phyloP scores from a whole-genome alignment of 2,797 vertebrate genomes.

The Gobio occitaniae region DNA sequence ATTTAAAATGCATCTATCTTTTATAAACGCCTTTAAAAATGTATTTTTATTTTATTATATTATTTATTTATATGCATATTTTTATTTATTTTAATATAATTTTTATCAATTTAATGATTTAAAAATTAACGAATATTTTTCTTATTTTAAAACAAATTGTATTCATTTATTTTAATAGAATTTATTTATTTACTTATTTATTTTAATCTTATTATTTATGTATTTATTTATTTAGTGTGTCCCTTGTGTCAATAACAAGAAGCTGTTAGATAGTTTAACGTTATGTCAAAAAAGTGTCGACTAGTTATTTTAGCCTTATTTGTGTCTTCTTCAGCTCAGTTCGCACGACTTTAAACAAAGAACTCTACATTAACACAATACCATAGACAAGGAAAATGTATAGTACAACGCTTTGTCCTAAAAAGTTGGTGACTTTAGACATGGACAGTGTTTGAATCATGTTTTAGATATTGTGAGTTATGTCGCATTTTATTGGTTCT shows the following conservation, averaged over 20 bases:
- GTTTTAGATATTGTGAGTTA: not conserved
- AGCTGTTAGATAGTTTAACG: not conserved
- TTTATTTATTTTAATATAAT: too few relatives aligned
- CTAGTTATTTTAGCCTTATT: not conserved
- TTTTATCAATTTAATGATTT: too few relatives aligned
- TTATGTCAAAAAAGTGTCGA: not conserved
- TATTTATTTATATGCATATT: too few relatives aligned
- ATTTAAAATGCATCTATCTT: not conserved
- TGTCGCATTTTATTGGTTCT: not conserved
- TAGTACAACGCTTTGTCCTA: not conserved
- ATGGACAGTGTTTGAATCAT: too few relatives aligned
- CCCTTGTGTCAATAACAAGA: not conserved
- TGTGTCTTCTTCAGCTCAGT: not conserved
- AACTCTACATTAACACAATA: not conserved
- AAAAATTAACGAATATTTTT: too few relatives aligned
- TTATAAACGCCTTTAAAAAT: not conserved
- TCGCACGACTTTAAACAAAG: not conserved
- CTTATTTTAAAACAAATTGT: too few relatives aligned
- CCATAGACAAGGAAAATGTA: too few relatives aligned
- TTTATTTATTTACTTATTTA: too few relatives aligned
- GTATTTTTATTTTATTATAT: too few relatives aligned
- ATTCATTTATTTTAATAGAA: too few relatives aligned
- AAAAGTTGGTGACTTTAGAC: not conserved
- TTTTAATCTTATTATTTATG: too few relatives aligned
- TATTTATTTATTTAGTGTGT: too few relatives aligned